Evolutionary conservation across 92 coral and sea anemone genomes (phyloP), one percentile per base, ranked within the genome.

Genomic region (Paragorgia papillata): DNA sequence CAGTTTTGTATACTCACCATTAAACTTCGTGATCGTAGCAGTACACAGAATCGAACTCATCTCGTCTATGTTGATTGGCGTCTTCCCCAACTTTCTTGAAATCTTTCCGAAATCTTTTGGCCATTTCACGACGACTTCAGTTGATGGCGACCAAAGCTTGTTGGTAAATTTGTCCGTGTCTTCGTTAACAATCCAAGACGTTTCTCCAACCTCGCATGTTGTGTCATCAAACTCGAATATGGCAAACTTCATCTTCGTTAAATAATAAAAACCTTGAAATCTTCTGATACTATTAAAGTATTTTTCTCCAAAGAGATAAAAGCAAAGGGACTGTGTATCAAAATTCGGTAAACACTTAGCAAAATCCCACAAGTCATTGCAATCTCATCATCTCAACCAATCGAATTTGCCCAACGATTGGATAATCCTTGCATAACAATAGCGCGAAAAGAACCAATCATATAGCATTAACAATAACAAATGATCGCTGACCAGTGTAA

Each of bases 81-180:
- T 35, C n/a, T n/a, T n/a, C n/a, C n/a, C n/a, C n/a, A n/a, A n/a
- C n/a, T n/a, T n/a, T n/a, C n/a, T n/a, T n/a, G 54, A n/a, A 40
- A 65, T 19, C 31, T 65, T 65, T 26, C 53, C 54, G 73, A 65
- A 65, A 0, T 65, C 51, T 40, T 65, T 65, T 7, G 73, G 73
- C 73, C 73, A 65, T 65, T 22, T 18, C 7, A 65, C 73, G 50
- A 32, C 50, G 15, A 65, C 51, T 40, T 65, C 46, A 4, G 51
- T 65, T 17, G 22, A 12, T 32, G 21, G 15, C 28, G 30, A 3
- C 73, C 51, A 65, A 40, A 17, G 22, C 2, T 65, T 51, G 54
- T 65, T 65, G 19, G 50, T 65, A 6, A 65, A 65, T 1, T 35
- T 35, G 1, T 25, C 2, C 15, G 18, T 25, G 13, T 40, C 54